Evolutionary conservation across 2,113 vertebrate genomes (phyloP), one percentile per base, ranked within the genome.

Genomic region (Hassar affinis): DNA sequence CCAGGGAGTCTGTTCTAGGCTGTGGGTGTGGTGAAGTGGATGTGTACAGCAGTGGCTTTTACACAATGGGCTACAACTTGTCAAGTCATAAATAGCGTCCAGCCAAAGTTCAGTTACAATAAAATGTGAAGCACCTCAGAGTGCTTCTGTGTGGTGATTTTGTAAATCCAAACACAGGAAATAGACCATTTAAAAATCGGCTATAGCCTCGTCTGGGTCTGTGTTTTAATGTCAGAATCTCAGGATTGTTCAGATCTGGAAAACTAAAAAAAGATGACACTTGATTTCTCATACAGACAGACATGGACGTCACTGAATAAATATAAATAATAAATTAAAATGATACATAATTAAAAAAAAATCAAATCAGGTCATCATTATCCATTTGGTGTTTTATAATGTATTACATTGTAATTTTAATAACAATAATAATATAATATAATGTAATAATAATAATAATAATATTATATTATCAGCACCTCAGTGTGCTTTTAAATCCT

Each of bases 31-130:
- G 83, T 52, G 1, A 83, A 38, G n/a, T 71, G 47, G 47, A 20
- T 85, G 82, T 79, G 45, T 57, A 66, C 33, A 80, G 66, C 66
- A 80, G 52, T 33, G 76, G 69, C 6, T 69, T 80, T 85, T 85
- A 27, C 57, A 85, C 83, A 85, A 69, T 83, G 52, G 79, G 12
- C 76, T 25, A 71, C 15, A 35, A 59, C 27, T 69, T 35, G 62
- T 18, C n/a, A 33, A 52, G 35, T 20, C 71, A 45, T 30, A 79
- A 57, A 77, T 52, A 47, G 38, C 52, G 11, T 42, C 12, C 61
- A 80, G 72, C n/a, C 49, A 85, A 88, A 78, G 84, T 89, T 71
- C 79, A 85, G 64, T 56, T 81, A 62, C 38, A 85, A 87, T 80
- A 86, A 57, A 68, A 78, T 9, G 25, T 33, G 14, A 61, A 20